Evolutionary conservation across 37 sponge, comb jelly and placozoan species (phyloP), one percentile per base, ranked within the genome.

Genomic region (Cliona cf. orientalis): DNA sequence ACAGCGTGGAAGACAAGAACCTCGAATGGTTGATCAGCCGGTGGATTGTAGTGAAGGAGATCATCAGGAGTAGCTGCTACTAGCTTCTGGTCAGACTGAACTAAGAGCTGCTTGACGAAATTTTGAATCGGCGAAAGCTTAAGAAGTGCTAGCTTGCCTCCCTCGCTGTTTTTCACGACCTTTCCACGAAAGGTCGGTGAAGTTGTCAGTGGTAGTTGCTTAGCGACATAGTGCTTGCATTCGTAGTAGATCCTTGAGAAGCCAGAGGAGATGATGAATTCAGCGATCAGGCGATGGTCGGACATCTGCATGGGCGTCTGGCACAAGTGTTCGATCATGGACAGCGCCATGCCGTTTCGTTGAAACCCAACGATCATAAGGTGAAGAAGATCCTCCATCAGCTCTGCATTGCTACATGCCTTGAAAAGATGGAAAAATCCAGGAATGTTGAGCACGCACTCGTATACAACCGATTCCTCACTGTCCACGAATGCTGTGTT

Each of bases 401-500:
- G 5, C 5, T 73, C 68, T 25, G 66, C 17, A 35, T 56, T 45
- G 12, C 22, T 46, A 28, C 45, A 43, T 7, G 1, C 45, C 56
- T 89, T 83, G 80, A 89, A 89, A 22, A 89, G 72, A n/a, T 78
- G 25, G 31, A 89, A 64, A 41, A 89, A 79, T 36, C 66, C 90
- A 6, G 56, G 57, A 3, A 43, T 26, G 23, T 79, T 65, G 29
- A 83, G 72, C 11, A 17, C 36, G 31, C 84, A 83, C 35, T 83
- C 67, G 69, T 71, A 83, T 31, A 77, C 45, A 11, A 49, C 53
- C n/a, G 39, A 46, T 1, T 72, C 42, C 14, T 23, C 64, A 58
- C 66, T 58, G 19, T 89, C 90, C 43, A 89, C 1, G 14, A 89
- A 25, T 14, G 79, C 44, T 2, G 57, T 34, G 26, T 41, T 68